These are phyloP conservation scores for Erpobdella octoculata DNA, from an alignment of 2,888 invertebrate genomes.

Conservation along the genomic window DNA sequence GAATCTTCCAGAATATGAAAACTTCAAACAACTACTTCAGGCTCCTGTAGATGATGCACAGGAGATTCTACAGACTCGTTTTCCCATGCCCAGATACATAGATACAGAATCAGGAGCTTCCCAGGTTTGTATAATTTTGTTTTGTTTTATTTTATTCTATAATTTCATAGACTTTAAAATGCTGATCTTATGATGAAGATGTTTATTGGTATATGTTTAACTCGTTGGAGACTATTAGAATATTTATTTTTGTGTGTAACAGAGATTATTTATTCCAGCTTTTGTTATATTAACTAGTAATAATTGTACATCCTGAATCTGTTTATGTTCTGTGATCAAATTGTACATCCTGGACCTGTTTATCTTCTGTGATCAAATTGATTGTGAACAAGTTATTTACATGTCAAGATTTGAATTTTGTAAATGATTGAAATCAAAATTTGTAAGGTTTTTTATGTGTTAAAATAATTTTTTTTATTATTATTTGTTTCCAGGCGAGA, in stretches of 20 bases:
- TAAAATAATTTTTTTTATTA: not conserved
- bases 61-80: constrained; percentile 86
- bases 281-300: no score
- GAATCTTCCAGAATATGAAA: constrained; percentile 91
- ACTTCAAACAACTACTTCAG: constrained; percentile 86
- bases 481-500: constrained; percentile 64
- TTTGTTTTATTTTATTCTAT: not conserved
- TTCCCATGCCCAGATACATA: constrained; percentile 97
- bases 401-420: no score
- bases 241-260: not conserved
- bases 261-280: no score
- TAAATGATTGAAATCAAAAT: no score
- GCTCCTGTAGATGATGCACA: constrained; percentile 95
- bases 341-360: no score
- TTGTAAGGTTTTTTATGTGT: no score
- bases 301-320: no score
- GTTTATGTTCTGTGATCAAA: no score
- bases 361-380: no score
- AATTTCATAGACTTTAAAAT: not conserved
- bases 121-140: constrained; percentile 60
- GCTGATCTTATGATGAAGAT: not conserved
- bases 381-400: no score
- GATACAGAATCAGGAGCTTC: constrained; percentile 99
- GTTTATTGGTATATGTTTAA: not conserved
- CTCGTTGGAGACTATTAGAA: not conserved